Base-by-base conservation (phyloP, 2,797 vertebrate species). In the Anguilla obscura region DNA sequence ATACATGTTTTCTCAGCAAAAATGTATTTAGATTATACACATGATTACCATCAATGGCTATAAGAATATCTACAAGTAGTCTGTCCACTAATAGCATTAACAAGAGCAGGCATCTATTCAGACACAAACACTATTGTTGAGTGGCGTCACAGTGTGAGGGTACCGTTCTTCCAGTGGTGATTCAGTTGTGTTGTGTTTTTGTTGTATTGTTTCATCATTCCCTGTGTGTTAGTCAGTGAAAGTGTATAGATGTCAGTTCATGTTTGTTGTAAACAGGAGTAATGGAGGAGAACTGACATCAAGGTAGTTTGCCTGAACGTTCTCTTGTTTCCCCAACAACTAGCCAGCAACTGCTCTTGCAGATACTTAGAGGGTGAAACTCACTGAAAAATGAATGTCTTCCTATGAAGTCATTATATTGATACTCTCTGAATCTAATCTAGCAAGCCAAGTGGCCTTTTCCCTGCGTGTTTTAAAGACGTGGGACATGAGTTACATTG, bases 1-100 rank as follows among this genome's bases (percentile, higher is more conserved):
- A 36, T 30, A 76, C 12, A 45, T 76, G 27, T 71, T 71, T 16
- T 86, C 30, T 86, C 85, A 71, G 30, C 50, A 33, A 71, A n/a
- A 86, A 24, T 45, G 36, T 24, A 40, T 79, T 58, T 58, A 18
- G 56, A 63, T 21, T 80, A 80, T 6, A 40, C 12, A 45, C 0
- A 80, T 52, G 50, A 45, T 21, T 45, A 36, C 16, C 10, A 80
- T 36, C 74, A 2, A 18, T 40, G 4, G 40, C 36, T 24, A 45
- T 48, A 80, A 48, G 36, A 80, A 45, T 48, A 45, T 24, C 36
- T 48, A 48, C 18, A 71, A 4, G 24, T 3, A 4, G 24, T 3
- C 69, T 40, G 8, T 21, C 69, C 36, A 12, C 48, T 86, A 40
- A 79, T 86, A 16, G 18, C 74, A 52, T 69, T 48, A 74, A 86